phyloP scores from a whole-genome alignment of 2,113 vertebrate species.

The Pangasianodon gigas region DNA sequence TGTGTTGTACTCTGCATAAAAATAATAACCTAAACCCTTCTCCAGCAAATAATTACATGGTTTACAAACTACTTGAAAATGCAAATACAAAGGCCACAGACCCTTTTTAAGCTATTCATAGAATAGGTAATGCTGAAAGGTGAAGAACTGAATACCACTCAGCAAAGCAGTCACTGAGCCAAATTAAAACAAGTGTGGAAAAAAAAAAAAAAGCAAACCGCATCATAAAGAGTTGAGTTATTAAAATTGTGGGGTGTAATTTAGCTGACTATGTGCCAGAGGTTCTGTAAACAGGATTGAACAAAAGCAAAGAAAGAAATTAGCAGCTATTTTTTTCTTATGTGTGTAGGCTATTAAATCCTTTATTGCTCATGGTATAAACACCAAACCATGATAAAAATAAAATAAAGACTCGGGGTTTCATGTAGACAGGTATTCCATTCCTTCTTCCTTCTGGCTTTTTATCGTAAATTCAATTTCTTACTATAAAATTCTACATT shows the following conservation, averaged over 20 bases:
- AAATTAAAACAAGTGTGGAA: conserved; percentile 28
- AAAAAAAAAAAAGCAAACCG: neutral
- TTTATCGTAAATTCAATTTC: neutral
- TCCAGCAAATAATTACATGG: conserved; percentile 52
- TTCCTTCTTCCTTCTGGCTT: neutral
- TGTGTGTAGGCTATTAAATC: neutral
- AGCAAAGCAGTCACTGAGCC: conserved; percentile 34
- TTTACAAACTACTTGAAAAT: conserved; percentile 64
- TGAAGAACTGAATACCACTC: conserved; percentile 37
- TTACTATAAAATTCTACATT: neutral
- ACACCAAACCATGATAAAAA: neutral
- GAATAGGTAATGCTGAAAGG: conserved; percentile 52
- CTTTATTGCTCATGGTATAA: neutral
- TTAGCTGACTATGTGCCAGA: neutral
- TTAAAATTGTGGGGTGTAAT: conserved; percentile 12
- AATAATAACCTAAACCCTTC: conserved; percentile 46
- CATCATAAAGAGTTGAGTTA: conserved; percentile 10
- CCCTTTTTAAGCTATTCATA: conserved; percentile 57
- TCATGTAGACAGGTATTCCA: neutral
- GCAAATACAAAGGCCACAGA: conserved; percentile 52
- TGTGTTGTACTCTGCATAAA: conserved; percentile 37
- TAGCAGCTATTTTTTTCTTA: neutral
- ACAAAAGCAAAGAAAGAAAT: conserved; percentile 24
- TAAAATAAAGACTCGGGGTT: neutral
- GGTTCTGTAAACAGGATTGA: conserved; percentile 4